A percentile compares a stretch with the other conserved stretches of the same genome.
Conservation (phyloP, 1,140 invertebrate genomes). For the Aradophagus sp. region DNA sequence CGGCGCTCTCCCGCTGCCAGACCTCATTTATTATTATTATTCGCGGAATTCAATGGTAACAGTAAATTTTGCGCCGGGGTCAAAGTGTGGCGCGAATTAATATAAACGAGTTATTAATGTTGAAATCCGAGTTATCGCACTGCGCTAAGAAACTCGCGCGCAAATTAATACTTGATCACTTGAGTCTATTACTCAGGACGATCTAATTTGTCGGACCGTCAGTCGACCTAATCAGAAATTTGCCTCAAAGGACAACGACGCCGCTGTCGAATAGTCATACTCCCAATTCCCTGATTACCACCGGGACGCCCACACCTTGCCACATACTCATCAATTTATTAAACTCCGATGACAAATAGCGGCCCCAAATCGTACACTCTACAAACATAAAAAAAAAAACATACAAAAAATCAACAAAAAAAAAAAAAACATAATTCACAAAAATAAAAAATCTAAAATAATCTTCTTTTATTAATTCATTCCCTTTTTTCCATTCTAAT, state of each 20-base stretch:
- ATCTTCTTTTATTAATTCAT: no score
- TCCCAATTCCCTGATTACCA: no score
- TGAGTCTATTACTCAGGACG: slow-evolving; percentile 1
- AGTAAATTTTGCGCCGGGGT: not conserved
- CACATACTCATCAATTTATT: no score
- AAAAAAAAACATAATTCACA: no score
- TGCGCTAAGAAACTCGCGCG: not conserved
- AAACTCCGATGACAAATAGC: no score
- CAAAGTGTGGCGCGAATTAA: slow-evolving; percentile 1
- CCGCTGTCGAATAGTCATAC: slow-evolving; percentile 45
- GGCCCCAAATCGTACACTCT: no score
- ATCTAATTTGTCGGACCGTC: slow-evolving; percentile 21
- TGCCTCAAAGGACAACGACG: slow-evolving; percentile 30
- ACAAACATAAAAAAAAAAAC: no score
- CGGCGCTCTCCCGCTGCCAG: slow-evolving; percentile 7
- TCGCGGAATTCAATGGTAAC: slow-evolving; percentile 8
- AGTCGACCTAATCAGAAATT: slow-evolving; percentile 25
- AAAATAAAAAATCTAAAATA: no score
- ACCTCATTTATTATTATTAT: no score
- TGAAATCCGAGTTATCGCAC: not conserved
- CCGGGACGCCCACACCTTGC: no score
- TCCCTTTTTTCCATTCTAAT: no score
- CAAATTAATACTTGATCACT: slow-evolving; percentile 16
- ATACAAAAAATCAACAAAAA: no score
- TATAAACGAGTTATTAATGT: slow-evolving; percentile 19